Evolutionary conservation across 2,888 invertebrate genomes (phyloP), one percentile per base, ranked within the genome.

Genomic region (Standfussiana lucernea): DNA sequence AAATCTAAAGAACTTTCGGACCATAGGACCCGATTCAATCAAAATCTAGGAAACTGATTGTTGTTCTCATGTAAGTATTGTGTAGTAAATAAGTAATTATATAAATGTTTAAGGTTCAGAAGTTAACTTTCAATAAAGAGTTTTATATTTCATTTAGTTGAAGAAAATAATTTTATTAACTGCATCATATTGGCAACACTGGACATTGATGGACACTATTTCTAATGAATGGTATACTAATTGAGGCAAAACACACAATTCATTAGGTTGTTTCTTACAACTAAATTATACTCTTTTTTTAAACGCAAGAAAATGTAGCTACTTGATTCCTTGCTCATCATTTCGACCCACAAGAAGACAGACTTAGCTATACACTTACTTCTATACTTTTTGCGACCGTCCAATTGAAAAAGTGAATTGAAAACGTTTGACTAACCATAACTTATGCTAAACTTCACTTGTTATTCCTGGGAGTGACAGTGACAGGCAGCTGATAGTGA

Each of bases 401-500:
- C 8, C 28, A 37, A 2, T 15, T 67, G 32, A 77, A 70, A 70
- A 70, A 77, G 28, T 35, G 7, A 70, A 70, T 79, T 28, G n/a
- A 50, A 59, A 40, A 61, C 47, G n/a, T 47, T 13, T 13, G 79
- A 24, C 40, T 42, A 11, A 5, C n/a, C 15, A 15, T 32, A 68
- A 68, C 56, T 45, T 78, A 45, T 15, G 50, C 28, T 28, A 15
- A 37, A 66, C 37, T 45, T 71, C 68, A 50, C 50, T 45, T 73
- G 5, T 45, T 13, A 69, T 42, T 69, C 56, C 11, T 64, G 13
- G n/a, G 7, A 56, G 13, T 45, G 53, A 70, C 82, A 82, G n/a
- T 70, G 82, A 70, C 76, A 66, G 2, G 76, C 80, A 82, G 80
- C 76, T 80, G 80, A 37, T 61, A 15, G 3, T 11, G 35, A 15